Evolutionary conservation across 2,888 invertebrate species (phyloP).

Genomic region (Habrosyne pyritoides): DNA sequence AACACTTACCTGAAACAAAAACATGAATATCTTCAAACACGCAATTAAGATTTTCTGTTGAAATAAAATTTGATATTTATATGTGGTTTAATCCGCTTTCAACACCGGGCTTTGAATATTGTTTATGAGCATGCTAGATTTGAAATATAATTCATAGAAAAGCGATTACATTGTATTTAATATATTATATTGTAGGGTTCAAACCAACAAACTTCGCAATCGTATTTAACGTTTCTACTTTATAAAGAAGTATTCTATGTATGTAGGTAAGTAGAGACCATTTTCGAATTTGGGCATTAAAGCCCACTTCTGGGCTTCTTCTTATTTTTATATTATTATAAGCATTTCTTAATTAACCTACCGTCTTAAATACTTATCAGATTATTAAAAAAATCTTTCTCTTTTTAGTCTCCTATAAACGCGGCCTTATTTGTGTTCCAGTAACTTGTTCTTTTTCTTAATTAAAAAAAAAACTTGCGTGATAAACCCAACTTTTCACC

Average conservation of each 20-base stretch:
- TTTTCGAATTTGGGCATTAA: too few relatives aligned
- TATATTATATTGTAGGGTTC: too few relatives aligned
- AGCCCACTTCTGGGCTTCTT: too few relatives aligned
- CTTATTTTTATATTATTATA: too few relatives aligned
- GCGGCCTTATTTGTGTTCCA: neutral
- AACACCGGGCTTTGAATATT: neutral
- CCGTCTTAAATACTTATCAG: too few relatives aligned
- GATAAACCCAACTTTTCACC: neutral
- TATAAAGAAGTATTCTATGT: too few relatives aligned
- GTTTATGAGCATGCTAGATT: neutral
- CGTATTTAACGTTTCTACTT: too few relatives aligned
- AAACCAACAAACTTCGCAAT: too few relatives aligned
- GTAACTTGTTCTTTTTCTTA: neutral
- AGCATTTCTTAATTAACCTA: too few relatives aligned
- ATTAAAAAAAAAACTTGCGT: neutral
- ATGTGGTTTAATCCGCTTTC: neutral
- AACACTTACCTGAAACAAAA: slow-evolving; percentile 16
- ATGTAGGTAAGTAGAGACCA: too few relatives aligned
- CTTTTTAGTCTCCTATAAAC: neutral
- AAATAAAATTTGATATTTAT: neutral
- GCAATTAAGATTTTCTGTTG: neutral
- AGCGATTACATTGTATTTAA: neutral
- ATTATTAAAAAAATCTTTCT: too few relatives aligned
- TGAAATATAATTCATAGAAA: neutral
- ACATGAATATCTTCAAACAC: slow-evolving; percentile 8